Evolutionary conservation across 2,113 vertebrate species (phyloP), one percentile per base, ranked within the genome.

Genomic region (Acanthochromis polyacanthus): DNA sequence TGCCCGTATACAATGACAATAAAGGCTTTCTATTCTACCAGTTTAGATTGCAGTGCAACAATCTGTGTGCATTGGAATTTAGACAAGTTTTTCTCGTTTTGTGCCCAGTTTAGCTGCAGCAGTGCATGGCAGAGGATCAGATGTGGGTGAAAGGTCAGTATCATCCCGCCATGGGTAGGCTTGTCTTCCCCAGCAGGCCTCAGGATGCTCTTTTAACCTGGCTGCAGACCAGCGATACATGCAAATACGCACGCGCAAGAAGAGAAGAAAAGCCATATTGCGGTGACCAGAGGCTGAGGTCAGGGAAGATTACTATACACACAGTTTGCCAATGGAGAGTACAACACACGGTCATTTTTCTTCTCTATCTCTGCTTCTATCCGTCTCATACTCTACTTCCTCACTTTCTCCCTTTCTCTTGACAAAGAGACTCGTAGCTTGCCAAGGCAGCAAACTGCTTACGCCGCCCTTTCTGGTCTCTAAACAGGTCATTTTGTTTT

Each of bases 401-500:
- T 82, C 65, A 63, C 74, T 76, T 36, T 67, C 66, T 79, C 66
- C 19, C 45, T 69, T 62, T 69, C 75, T 81, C 46, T 62, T 22
- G 38, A 92, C 87, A 86, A 89, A 93, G 84, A 78, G 59, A 59
- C 71, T 45, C 23, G 4, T 45, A 55, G 76, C 85, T 81, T 85
- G 86, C 92, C 84, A 87, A 85, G 75, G 87, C 82, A 81, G 80
- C 57, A 81, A 85, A 92, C 84, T 89, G 89, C 93, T 93, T 90
- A 90, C 78, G 32, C 91, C 73, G 72, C 88, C 89, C 89, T 91
- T 93, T 92, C 78, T 91, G 88, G 87, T 89, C 88, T 89, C 86
- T 86, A 89, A 94, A 93, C 91, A 91, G 93, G 92, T 93, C 86
- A 93, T 94, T 95, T 95, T 88, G 78, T 93, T 93, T 92, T 93